Evolutionary conservation across 2,797 vertebrate species (phyloP).

Genomic region (Pantherophis alleghaniensis): DNA sequence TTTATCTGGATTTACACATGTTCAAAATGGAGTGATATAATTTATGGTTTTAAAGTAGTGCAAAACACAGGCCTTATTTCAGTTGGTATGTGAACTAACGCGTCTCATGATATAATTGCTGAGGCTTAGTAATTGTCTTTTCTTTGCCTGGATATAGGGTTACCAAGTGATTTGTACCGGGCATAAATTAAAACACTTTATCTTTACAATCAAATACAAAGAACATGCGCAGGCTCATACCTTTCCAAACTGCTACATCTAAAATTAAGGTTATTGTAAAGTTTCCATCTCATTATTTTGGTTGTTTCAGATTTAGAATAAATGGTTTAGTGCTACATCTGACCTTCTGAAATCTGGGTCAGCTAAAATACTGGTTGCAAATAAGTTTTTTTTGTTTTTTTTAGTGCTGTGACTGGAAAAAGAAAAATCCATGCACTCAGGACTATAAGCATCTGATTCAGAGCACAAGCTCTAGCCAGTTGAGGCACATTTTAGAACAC

Average conservation of each 20-base stretch:
- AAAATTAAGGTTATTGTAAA: background rate
- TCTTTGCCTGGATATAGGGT: background rate
- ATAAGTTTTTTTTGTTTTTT: background rate
- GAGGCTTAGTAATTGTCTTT: background rate
- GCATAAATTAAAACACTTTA: background rate
- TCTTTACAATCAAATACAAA: background rate
- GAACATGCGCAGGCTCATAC: background rate
- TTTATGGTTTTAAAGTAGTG: background rate
- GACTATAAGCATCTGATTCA: background rate
- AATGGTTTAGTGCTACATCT: background rate
- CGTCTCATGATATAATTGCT: background rate
- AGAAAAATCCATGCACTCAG: background rate
- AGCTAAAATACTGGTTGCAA: background rate
- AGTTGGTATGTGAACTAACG: background rate
- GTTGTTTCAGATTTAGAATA: background rate
- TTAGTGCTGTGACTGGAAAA: background rate
- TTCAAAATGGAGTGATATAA: background rate
- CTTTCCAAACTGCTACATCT: background rate
- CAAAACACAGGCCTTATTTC: background rate
- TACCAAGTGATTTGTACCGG: background rate
- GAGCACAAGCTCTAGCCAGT: background rate
- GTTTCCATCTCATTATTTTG: background rate
- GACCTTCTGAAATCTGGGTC: background rate
- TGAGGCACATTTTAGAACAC: background rate
- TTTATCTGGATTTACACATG: background rate